Evolutionary conservation across 53 echinoderm and acorn worm genomes (phyloP).

Genomic region (Antedon mediterranea): DNA sequence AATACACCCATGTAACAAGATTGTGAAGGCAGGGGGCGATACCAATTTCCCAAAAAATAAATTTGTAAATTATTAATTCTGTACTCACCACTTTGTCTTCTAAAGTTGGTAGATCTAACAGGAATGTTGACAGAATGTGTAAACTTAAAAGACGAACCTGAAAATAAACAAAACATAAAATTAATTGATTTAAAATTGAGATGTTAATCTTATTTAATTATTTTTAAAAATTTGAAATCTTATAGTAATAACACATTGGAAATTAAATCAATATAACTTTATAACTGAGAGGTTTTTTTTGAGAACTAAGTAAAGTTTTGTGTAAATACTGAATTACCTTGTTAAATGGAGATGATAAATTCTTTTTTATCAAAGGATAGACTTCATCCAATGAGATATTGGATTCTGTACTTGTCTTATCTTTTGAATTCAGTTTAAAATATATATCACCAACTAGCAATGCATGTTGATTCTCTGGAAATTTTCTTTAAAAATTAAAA

Average conservation of each 20-base stretch:
- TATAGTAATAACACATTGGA: too few relatives aligned
- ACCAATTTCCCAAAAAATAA: too few relatives aligned
- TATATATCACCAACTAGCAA: slow-evolving; percentile 40
- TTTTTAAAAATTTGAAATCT: too few relatives aligned
- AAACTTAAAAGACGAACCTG: slow-evolving; percentile 60
- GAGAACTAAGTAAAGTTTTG: too few relatives aligned
- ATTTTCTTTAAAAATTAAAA: slow-evolving; percentile 17
- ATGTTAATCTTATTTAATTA: too few relatives aligned
- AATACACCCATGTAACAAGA: too few relatives aligned
- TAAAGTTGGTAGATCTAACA: slow-evolving; percentile 24
- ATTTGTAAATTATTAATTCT: not conserved
- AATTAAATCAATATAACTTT: too few relatives aligned
- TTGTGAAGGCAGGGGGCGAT: too few relatives aligned
- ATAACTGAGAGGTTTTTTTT: too few relatives aligned
- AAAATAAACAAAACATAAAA: not conserved
- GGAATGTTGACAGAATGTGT: slow-evolving; percentile 46
- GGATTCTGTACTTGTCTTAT: slow-evolving; percentile 3
- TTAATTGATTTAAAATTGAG: too few relatives aligned
- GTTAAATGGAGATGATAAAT: slow-evolving; percentile 46
- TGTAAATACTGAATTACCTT: slow-evolving; percentile 28
- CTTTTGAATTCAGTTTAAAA: slow-evolving; percentile 5
- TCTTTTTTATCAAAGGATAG: slow-evolving; percentile 36
- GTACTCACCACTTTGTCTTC: not conserved
- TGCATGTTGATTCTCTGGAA: slow-evolving; percentile 26
- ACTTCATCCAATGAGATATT: slow-evolving; percentile 12